Percentiles rank a stretch among this genome's conserved stretches.
These are phyloP conservation scores for Salvator merianae DNA, from an alignment of 2,113 vertebrate species.

Conservation along the genomic window DNA sequence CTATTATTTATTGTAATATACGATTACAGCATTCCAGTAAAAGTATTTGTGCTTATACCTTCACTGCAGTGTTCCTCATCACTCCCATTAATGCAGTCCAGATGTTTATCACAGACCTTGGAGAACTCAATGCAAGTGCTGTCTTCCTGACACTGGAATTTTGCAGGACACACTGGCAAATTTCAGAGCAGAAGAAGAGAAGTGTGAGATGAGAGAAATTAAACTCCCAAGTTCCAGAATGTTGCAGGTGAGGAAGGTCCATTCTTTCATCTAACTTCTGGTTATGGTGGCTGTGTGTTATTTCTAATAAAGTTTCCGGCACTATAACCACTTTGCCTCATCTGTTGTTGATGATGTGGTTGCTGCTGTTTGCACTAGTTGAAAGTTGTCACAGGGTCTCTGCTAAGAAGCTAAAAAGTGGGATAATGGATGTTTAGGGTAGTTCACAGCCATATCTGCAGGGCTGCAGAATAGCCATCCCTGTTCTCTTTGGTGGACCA, in stretches of 20 bases:
- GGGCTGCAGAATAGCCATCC: neutral
- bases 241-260: neutral
- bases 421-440: neutral
- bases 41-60: slow-evolving; percentile 68
- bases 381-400: neutral
- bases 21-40: no score
- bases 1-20: accelerated
- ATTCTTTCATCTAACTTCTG: neutral
- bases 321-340: neutral
- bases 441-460: neutral
- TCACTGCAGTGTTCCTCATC: slow-evolving; percentile 86
- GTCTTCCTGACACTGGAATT: slow-evolving; percentile 86
- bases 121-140: slow-evolving; percentile 86
- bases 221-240: neutral
- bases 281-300: neutral
- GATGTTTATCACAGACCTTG: slow-evolving; percentile 83
- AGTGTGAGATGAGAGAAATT: neutral
- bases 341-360: neutral
- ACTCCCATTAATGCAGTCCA: slow-evolving; percentile 81
- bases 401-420: neutral
- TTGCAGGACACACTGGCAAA: slow-evolving; percentile 86
- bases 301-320: neutral
- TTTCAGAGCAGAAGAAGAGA: neutral
- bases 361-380: neutral
- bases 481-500: neutral